phyloP scores from a whole-genome alignment of 2,797 vertebrate species.

The Adelosebastes latens region DNA sequence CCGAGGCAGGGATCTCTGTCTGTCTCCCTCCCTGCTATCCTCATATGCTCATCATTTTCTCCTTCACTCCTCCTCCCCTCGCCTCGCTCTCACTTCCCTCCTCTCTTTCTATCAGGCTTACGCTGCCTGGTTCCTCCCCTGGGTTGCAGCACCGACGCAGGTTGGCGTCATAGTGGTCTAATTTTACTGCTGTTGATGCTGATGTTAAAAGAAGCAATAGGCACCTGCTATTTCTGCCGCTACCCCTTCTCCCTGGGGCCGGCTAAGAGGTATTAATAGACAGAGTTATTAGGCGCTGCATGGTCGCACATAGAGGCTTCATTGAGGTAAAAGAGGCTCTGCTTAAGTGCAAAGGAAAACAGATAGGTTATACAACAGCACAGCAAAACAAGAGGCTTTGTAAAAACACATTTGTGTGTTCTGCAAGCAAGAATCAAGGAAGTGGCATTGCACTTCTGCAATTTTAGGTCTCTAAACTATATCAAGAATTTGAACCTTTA shows the following conservation, averaged over 20 bases:
- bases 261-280: slow-evolving; percentile 86
- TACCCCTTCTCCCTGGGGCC: slow-evolving; percentile 75
- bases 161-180: slow-evolving; percentile 94
- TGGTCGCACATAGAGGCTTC: slow-evolving; percentile 69
- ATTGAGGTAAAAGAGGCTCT: slow-evolving; percentile 33
- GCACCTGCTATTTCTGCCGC: slow-evolving; percentile 93
- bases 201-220: slow-evolving; percentile 92
- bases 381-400: slow-evolving; percentile 24
- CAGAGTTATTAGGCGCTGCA: slow-evolving; percentile 80
- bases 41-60: slow-evolving; percentile 49
- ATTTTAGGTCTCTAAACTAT: background rate
- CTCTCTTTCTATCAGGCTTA: slow-evolving; percentile 60
- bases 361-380: slow-evolving; percentile 61
- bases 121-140: slow-evolving; percentile 85
- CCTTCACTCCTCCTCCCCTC: slow-evolving; percentile 34
- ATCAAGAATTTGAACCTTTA: background rate
- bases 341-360: slow-evolving; percentile 51
- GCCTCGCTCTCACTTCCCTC: slow-evolving; percentile 27
- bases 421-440: background rate
- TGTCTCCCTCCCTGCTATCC: slow-evolving; percentile 44
- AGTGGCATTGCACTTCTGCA: background rate
- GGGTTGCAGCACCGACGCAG: slow-evolving; percentile 92
- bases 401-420: background rate
- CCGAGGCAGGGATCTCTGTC: slow-evolving; percentile 62
- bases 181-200: slow-evolving; percentile 96